phyloP scores from a whole-genome alignment of 2,888 invertebrate genomes.

The Dascillus cervinus region DNA sequence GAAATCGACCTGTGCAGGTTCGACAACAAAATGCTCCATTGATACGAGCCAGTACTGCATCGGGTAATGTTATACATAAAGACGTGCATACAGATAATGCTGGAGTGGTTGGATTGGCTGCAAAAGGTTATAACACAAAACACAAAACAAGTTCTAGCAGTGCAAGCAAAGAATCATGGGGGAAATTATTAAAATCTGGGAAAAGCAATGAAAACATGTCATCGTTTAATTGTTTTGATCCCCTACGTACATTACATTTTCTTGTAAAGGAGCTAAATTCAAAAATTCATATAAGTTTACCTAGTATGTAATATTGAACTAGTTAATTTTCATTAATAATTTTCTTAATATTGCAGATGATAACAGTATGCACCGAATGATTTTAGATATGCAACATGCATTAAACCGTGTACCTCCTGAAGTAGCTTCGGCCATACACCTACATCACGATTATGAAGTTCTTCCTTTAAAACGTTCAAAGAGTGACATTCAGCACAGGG shows the following conservation, averaged over 20 bases:
- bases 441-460: slow-evolving; percentile 8
- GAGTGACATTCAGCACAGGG: slow-evolving; percentile 5
- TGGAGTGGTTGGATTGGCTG: slow-evolving; percentile 24
- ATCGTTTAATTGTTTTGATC: slow-evolving; percentile 36
- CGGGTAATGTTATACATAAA: slow-evolving; percentile 13
- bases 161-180: slow-evolving; percentile 25
- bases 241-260: slow-evolving; percentile 38
- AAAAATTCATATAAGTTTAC: slow-evolving; percentile 27
- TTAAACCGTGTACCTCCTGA: slow-evolving; percentile 38
- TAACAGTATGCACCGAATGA: slow-evolving; percentile 31
- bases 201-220: slow-evolving; percentile 25
- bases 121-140: slow-evolving; percentile 24
- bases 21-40: slow-evolving; percentile 2
- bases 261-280: slow-evolving; percentile 36
- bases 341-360: slow-evolving; percentile 33
- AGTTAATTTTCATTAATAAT: too few relatives aligned
- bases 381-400: slow-evolving; percentile 36
- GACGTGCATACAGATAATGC: slow-evolving; percentile 22
- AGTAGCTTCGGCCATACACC: slow-evolving; percentile 29
- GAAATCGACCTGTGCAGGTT: slow-evolving; percentile 3
- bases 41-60: slow-evolving; percentile 3
- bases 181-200: slow-evolving; percentile 26
- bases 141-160: slow-evolving; percentile 21
- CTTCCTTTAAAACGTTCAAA: slow-evolving; percentile 3
- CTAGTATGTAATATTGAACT: slow-evolving; percentile 32